Base-by-base conservation (phyloP, 2,797 vertebrate genomes). In the Gallirallus australis region DNA sequence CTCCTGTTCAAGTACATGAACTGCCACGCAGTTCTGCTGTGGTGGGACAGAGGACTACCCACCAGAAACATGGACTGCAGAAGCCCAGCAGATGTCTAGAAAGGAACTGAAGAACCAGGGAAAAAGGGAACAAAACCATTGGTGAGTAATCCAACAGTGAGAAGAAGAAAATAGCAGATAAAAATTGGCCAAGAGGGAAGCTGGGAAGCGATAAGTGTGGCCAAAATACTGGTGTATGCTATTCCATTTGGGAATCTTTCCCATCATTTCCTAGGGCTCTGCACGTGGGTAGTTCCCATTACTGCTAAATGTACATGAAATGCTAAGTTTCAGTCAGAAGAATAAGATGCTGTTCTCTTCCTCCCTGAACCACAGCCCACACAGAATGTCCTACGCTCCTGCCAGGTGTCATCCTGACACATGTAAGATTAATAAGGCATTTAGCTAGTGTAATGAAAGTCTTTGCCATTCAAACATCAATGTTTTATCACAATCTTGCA, bases 371-470 rank as follows among this genome's bases (percentile, higher is more conserved):
- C 33, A 86, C 48, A 89, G 35, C 54, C 59, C 48, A 24, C 57
- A 70, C 12, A 92, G 86, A 71, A 83, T 65, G 52, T 66, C 70
- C 28, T 66, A 25, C 0, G 0, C 7, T 89, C 53, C 71, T 92
- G 86, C 82, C 60, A 86, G 82, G 35, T 5, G 3, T 82, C 50
- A 86, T 86, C 50, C 47, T 91, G 91, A 84, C 77, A 45, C 19
- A 6, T 59, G n/a, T 90, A 81, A 75, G 86, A 91, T 90, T 94
- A 92, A 89, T 87, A 87, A 90, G 68, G n/a, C 73, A 82, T 92
- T 93, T 91, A 89, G 86, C 40, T 75, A 79, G 70, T 4, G 31
- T 64, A 87, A 81, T 23, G 50, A 50, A 94, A 86, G 50, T 37
- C 69, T 53, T 80, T 4, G 23, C 16, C 87, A 64, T 66, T 94